Evolutionary conservation across 2,888 invertebrate species (phyloP).

Genomic region (Parascotia fuliginaria): DNA sequence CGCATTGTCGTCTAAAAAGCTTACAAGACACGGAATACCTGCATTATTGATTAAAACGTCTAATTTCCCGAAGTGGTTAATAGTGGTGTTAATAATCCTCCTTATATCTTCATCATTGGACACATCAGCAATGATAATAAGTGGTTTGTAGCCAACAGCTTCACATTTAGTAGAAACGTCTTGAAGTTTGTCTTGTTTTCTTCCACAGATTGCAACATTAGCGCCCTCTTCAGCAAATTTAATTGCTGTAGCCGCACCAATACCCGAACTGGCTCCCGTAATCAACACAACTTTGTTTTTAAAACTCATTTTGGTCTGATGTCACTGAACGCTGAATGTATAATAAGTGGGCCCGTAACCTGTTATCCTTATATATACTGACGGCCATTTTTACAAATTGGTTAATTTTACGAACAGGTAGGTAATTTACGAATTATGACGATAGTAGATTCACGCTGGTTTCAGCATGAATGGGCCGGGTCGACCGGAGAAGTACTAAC

Average conservation of each 20-base stretch:
- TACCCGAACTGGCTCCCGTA: conserved; percentile 34
- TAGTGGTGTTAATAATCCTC: conserved; percentile 38
- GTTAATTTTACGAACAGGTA: too few relatives aligned
- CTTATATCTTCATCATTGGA: conserved; percentile 39
- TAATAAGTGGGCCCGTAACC: too few relatives aligned
- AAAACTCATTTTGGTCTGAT: conserved; percentile 23
- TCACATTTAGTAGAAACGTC: conserved; percentile 38
- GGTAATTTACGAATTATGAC: too few relatives aligned
- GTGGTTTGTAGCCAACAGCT: conserved; percentile 36
- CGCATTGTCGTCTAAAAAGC: conserved; percentile 4
- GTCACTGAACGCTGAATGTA: too few relatives aligned
- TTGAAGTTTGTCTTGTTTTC: conserved; percentile 40
- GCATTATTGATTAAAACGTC: conserved; percentile 56
- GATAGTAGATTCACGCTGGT: too few relatives aligned
- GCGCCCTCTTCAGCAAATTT: conserved; percentile 34
- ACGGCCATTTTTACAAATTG: too few relatives aligned
- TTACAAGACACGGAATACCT: too few relatives aligned
- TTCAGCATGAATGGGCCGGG: too few relatives aligned
- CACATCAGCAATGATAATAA: conserved; percentile 46
- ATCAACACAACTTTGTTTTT: conserved; percentile 30
- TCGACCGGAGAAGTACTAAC: too few relatives aligned
- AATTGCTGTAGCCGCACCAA: conserved; percentile 31
- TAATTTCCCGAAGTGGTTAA: conserved; percentile 44
- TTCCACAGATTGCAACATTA: too few relatives aligned
- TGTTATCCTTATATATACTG: too few relatives aligned